Conservation (phyloP, 1,140 invertebrate genomes). For the Zelostemma sp. region DNA sequence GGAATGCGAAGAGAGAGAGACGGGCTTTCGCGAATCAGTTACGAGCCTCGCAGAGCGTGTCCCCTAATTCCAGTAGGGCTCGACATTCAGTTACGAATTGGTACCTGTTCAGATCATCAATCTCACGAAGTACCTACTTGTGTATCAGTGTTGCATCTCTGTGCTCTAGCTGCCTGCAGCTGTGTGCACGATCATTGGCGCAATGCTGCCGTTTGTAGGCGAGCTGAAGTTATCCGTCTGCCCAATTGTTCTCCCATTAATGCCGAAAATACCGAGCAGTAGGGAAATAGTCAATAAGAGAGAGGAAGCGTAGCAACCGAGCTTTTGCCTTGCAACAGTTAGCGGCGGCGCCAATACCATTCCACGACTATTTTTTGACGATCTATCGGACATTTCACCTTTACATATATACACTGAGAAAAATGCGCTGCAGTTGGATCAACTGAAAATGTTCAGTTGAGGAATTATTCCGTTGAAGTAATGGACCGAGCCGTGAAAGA, state of each 20-base stretch:
- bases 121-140: conserved; percentile 51
- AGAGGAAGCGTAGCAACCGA: conserved; percentile 19
- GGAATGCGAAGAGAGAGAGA: neutral
- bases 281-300: conserved; percentile 19
- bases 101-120: conserved; percentile 42
- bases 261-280: conserved; percentile 24
- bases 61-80: conserved; percentile 26
- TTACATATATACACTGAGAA: too few relatives aligned
- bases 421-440: too few relatives aligned
- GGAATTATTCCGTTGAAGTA: too few relatives aligned
- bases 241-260: conserved; percentile 10
- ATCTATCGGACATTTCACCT: conserved; percentile 5
- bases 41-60: conserved; percentile 5
- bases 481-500: too few relatives aligned
- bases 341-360: conserved; percentile 10
- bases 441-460: too few relatives aligned
- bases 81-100: conserved; percentile 52
- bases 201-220: conserved; percentile 55
- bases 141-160: conserved; percentile 56
- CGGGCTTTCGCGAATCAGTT: neutral
- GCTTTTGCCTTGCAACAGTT: conserved; percentile 43
- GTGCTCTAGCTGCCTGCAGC: conserved; percentile 64
- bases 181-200: conserved; percentile 65
- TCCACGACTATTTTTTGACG: conserved; percentile 6
- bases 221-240: conserved; percentile 28